A percentile compares a stretch with the other conserved stretches of the same genome.
Evolutionary conservation across 2,113 vertebrate genomes (phyloP).

Genomic region (Myiopsitta monachus): DNA sequence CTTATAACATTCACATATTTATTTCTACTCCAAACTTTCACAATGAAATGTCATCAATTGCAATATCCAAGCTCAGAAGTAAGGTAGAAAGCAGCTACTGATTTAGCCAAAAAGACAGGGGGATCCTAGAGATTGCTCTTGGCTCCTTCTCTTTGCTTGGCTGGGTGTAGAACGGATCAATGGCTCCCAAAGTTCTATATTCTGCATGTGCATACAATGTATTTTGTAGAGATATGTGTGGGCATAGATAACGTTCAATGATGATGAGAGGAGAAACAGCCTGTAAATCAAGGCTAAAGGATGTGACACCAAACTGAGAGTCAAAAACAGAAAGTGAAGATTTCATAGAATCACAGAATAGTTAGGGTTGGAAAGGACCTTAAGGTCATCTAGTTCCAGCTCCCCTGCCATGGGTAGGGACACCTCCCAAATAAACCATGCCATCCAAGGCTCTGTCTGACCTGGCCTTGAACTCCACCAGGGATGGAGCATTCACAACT

Average conservation of each 20-base stretch:
- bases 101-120: not conserved
- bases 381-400: no score
- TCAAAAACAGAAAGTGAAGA: not conserved
- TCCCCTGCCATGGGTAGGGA: no score
- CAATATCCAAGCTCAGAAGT: not conserved
- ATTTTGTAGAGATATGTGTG: not conserved
- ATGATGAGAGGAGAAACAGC: not conserved
- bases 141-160: not conserved
- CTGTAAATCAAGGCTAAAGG: not conserved
- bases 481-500: no score
- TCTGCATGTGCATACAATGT: not conserved
- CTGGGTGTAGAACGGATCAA: not conserved
- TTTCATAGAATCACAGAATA: no score
- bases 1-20: not conserved
- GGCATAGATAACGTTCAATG: not conserved
- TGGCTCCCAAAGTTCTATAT: not conserved
- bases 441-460: no score
- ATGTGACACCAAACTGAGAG: not conserved
- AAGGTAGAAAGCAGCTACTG: not conserved
- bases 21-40: not conserved
- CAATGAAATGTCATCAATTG: not conserved
- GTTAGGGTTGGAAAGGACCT: no score
- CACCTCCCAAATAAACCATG: no score
- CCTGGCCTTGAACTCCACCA: no score
- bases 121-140: not conserved